Conservation (phyloP, 2,797 vertebrate genomes). For the Hirundo rustica region DNA sequence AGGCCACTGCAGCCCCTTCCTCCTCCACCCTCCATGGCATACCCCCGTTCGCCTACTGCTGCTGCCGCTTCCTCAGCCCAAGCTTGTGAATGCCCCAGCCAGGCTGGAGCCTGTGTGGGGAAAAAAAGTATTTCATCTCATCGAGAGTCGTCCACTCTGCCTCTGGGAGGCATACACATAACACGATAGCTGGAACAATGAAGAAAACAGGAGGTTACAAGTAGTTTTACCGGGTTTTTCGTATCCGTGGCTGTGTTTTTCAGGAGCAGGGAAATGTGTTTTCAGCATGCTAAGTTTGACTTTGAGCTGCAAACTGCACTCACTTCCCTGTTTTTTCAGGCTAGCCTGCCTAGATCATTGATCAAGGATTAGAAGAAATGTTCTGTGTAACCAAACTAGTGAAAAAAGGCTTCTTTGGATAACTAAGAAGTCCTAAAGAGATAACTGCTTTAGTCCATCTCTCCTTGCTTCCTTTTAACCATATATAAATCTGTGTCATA, state of each 20-base stretch:
- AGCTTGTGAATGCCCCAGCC: background rate
- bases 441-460: background rate
- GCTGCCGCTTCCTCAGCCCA: background rate
- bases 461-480: background rate
- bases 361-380: background rate
- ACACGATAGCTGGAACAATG: rapidly evolving
- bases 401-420: background rate
- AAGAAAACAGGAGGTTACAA: background rate
- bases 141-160: background rate
- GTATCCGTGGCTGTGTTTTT: background rate
- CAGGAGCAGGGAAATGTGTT: background rate
- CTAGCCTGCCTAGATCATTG: background rate
- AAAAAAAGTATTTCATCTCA: background rate
- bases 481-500: background rate
- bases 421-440: background rate
- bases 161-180: background rate
- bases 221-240: background rate
- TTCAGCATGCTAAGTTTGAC: background rate
- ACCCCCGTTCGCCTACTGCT: background rate
- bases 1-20: rapidly evolving
- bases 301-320: background rate
- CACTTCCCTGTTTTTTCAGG: background rate
- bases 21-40: background rate
- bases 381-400: background rate
- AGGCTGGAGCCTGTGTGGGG: background rate